Evolutionary conservation across 2,888 invertebrate genomes (phyloP), one percentile per base, ranked within the genome.

Genomic region (Andrena camellia): DNA sequence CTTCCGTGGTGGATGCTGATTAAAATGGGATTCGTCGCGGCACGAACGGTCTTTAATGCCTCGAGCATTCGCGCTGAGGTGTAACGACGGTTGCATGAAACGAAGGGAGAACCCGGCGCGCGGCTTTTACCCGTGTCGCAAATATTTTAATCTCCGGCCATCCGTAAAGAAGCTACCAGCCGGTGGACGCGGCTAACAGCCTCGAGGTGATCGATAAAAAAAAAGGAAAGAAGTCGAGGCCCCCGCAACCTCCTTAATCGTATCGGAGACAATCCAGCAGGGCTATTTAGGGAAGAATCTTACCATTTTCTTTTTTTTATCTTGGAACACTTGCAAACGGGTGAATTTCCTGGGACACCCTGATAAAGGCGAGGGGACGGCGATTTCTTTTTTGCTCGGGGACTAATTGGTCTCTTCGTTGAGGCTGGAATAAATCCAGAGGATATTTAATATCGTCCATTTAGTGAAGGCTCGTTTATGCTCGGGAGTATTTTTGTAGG

Each of bases 201-300:
- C 35, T 64, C 69, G 59, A 60, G 50, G 63, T 60, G 52, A 68
- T 87, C 83, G 74, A 85, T 85, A 72, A 69, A 80, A 31, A 48
- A 20, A 17, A 62, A 31, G 50, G 23, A 69, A 63, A 77, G 64
- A 69, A 67, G 20, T 17, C 57, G 70, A 63, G 63, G 54, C 81
- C 73, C 81, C 81, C 78, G 59, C 59, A 76, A 67, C 60, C 62
- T 67, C 33, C 66, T 72, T 73, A 71, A 76, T 72, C 54, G 59
- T 66, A 69, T 76, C 76, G 73, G 63, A 68, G 57, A 69, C 64
- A 57, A 77, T 20, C 57, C 57, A 10, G 57, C 42, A 26, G 23
- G 13, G 50, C 20, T 57, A 23, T 48, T 42, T 50, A 35, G 57
- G 59, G 54, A 67, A 52, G 77, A 73, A 67, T 69, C 48, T 60